Evolutionary conservation across 2,797 vertebrate species (phyloP).

Genomic region (Jordanella pulchra): DNA sequence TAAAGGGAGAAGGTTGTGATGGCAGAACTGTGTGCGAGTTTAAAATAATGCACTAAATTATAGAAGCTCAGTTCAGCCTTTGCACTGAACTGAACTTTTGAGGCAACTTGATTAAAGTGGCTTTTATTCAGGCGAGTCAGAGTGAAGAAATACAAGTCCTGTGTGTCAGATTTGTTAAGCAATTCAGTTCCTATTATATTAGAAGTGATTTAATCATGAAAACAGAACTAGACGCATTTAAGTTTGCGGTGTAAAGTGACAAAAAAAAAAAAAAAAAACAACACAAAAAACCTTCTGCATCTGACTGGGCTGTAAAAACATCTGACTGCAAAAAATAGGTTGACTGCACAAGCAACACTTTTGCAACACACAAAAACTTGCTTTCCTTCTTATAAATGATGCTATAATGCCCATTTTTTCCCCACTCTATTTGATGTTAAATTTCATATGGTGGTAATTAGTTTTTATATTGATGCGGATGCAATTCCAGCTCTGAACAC

Average conservation of each 20-base stretch:
- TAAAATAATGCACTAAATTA: too few relatives aligned
- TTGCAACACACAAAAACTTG: neutral
- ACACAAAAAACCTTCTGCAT: neutral
- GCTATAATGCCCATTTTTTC: neutral
- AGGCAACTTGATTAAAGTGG: neutral
- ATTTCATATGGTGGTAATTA: neutral
- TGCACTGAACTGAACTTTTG: neutral
- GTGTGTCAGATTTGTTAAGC: neutral
- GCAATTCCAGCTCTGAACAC: constrained; percentile 32
- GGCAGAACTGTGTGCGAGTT: too few relatives aligned
- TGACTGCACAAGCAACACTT: too few relatives aligned
- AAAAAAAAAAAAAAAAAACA: too few relatives aligned
- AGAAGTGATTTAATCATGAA: neutral
- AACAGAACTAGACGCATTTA: neutral
- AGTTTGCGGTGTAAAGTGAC: too few relatives aligned
- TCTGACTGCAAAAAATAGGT: constrained; percentile 14
- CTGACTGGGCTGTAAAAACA: constrained; percentile 10
- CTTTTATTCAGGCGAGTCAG: too few relatives aligned
- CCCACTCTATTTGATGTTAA: constrained; percentile 1
- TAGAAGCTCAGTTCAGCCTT: too few relatives aligned
- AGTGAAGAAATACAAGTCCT: neutral
- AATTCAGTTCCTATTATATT: neutral
- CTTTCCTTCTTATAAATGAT: neutral
- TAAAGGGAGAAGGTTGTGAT: too few relatives aligned
- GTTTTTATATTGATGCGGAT: neutral